Percentiles rank a stretch among this genome's conserved stretches.
Evolutionary conservation across 2,113 vertebrate genomes (phyloP).

Genomic region (Gallinago paraguaiae): DNA sequence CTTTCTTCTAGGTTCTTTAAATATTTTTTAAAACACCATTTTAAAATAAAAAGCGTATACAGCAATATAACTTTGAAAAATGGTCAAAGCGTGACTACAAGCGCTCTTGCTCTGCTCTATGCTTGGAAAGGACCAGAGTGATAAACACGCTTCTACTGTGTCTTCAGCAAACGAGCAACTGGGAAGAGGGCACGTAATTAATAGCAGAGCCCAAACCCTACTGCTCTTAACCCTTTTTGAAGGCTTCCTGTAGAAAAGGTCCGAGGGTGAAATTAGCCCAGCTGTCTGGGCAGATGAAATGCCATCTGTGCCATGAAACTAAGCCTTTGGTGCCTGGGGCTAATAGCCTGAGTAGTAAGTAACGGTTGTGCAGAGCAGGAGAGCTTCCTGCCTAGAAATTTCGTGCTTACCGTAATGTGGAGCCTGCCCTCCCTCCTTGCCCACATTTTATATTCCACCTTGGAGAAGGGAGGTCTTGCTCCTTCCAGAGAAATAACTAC

Average conservation of each 20-base stretch:
- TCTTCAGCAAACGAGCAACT: not conserved
- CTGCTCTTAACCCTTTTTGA: not conserved
- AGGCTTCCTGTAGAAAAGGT: not conserved
- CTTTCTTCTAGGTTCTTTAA: not conserved
- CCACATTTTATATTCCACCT: not conserved
- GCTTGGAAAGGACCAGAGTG: not conserved
- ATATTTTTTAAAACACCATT: not conserved
- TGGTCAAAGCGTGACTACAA: not conserved
- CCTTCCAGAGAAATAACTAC: not conserved
- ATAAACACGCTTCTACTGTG: not conserved
- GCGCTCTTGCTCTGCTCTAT: not conserved
- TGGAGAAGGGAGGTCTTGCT: not conserved
- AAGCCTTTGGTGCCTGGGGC: not conserved
- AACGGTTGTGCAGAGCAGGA: not conserved
- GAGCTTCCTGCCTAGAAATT: not conserved
- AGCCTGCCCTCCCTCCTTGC: not conserved
- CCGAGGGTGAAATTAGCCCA: conserved; percentile 19
- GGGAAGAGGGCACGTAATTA: not conserved
- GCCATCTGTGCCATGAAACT: conserved; percentile 6
- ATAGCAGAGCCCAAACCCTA: not conserved
- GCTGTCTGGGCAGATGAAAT: conserved; percentile 24
- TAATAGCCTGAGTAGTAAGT: not conserved
- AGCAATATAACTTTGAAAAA: not conserved
- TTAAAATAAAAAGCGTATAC: not conserved
- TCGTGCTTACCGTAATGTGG: not conserved